Conservation (phyloP, 2,797 vertebrate genomes). For the Hydrolagus colliei region DNA sequence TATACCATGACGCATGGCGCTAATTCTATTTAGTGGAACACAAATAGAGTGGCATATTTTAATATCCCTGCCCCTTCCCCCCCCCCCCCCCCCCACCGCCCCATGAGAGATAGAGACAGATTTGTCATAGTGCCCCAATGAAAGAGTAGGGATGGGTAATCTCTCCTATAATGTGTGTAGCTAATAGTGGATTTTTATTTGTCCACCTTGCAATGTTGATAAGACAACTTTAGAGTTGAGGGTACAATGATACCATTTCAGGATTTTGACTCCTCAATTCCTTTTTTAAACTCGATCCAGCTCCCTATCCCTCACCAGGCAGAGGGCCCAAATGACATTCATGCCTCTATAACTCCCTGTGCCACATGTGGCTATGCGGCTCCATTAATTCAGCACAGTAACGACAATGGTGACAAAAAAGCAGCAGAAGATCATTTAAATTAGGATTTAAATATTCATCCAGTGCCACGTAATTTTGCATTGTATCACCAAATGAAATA, state of each 20-base stretch:
- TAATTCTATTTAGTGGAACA: slow-evolving; percentile 23
- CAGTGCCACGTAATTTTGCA: slow-evolving; percentile 3
- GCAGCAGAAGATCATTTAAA: slow-evolving; percentile 7
- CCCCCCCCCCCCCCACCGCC: background rate
- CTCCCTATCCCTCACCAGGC: background rate
- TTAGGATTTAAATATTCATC: slow-evolving; percentile 25
- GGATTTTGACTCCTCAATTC: background rate
- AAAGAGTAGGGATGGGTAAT: slow-evolving; percentile 3
- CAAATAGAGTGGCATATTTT: slow-evolving; percentile 17
- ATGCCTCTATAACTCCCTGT: background rate
- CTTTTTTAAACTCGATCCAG: background rate
- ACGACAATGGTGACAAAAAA: background rate
- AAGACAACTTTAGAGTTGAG: background rate
- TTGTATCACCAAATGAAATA: slow-evolving; percentile 9
- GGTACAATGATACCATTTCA: background rate
- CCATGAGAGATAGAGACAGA: background rate
- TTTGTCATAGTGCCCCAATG: background rate
- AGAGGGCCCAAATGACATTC: background rate
- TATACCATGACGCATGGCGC: background rate
- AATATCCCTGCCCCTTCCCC: background rate
- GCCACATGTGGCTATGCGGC: background rate
- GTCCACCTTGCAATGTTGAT: background rate
- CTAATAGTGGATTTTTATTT: slow-evolving; percentile 19
- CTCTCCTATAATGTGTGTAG: slow-evolving; percentile 30
- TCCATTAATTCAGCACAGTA: slow-evolving; percentile 1